Evolutionary conservation across 2,113 vertebrate species (phyloP), one percentile per base, ranked within the genome.

Genomic region (Cygnus atratus): DNA sequence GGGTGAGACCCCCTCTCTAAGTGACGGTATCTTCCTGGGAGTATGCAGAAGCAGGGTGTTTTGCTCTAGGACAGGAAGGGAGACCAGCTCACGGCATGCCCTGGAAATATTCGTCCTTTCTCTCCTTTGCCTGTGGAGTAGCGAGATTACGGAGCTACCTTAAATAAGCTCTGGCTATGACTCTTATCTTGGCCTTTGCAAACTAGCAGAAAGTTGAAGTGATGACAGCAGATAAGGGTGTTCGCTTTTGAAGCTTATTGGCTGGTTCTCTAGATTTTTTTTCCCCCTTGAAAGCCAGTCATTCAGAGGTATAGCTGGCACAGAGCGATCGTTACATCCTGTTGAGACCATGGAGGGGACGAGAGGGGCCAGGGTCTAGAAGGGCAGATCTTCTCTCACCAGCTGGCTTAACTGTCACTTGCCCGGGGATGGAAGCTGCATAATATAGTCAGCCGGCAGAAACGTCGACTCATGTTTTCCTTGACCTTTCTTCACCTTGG

Each of bases 221-320:
- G 97, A 97, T 96, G 97, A 98, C 97, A 97, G 96, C 91, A 93
- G 97, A 97, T 97, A 97, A 97, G 97, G 80, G 58, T 96, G 84
- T 93, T 91, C 80, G 8, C 94, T 95, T 97, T 93, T 95, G 92
- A 95, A 96, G 88, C 92, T 94, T 85, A 96, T 96, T 97, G 97
- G 96, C 86, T 90, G 91, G 54, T 96, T 79, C 93, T 87, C 48
- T 68, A 70, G 39, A 68, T 57, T n/a, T 84, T 93, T 85, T 88
- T 92, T 81, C 35, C 0, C 28, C 16, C 43, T 85, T 20, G 75
- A 73, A 95, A 96, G 89, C 71, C 83, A 94, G 92, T 94, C 94
- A 91, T 96, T 96, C 66, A 91, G 94, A 90, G 87, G 92, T 87
- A 29, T 24, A 93, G 88, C 83, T 81, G 71, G 72, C 78, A 65